phyloP scores from a whole-genome alignment of 2,797 vertebrate genomes.

The Rhinatrema bivittatum region DNA sequence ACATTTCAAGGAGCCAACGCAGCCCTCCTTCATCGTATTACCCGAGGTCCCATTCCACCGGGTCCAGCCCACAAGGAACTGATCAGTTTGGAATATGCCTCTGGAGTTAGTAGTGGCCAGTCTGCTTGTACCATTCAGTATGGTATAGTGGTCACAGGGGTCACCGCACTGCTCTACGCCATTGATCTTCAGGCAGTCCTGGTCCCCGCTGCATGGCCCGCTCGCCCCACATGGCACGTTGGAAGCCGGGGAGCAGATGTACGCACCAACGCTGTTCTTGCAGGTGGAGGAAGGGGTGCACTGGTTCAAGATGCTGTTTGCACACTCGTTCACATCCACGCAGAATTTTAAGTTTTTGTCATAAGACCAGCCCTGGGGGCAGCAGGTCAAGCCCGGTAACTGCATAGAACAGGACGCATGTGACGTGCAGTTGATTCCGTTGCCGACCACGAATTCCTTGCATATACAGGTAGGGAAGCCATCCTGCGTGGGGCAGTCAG shows the following conservation, averaged over 20 bases:
- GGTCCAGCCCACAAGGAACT: slow-evolving; percentile 8
- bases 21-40: background rate
- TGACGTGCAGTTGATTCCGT: slow-evolving; percentile 6
- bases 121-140: too few relatives aligned
- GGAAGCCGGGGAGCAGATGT: background rate
- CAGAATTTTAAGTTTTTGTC: background rate
- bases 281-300: background rate
- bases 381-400: background rate
- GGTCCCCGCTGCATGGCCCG: accelerated
- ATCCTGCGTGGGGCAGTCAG: background rate
- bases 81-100: too few relatives aligned
- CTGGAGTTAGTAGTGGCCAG: too few relatives aligned
- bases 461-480: background rate
- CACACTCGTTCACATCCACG: background rate
- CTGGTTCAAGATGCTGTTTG: background rate
- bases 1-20: background rate
- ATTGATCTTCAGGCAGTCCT: too few relatives aligned
- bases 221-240: background rate
- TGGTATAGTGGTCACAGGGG: too few relatives aligned
- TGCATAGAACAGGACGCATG: background rate
- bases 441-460: slow-evolving; percentile 2
- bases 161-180: too few relatives aligned
- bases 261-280: background rate
- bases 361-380: slow-evolving; percentile 2
- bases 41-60: slow-evolving; percentile 5